Evolutionary conservation across 2,797 vertebrate genomes (phyloP).

Genomic region (Pelochelys cantorii): DNA sequence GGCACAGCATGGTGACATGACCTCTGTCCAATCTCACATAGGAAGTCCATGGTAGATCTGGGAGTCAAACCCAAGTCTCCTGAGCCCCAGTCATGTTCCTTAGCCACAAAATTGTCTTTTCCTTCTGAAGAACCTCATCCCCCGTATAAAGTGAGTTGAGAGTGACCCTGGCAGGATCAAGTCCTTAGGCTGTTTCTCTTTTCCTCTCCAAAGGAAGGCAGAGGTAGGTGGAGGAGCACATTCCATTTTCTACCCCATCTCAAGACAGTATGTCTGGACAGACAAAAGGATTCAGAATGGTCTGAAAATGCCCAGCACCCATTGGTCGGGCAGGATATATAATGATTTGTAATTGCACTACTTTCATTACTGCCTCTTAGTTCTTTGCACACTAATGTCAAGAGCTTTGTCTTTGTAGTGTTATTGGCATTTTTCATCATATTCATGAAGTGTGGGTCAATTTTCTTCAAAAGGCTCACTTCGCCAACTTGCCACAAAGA

Average conservation of each 20-base stretch:
- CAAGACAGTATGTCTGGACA: constrained; percentile 34
- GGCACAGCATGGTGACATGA: background rate
- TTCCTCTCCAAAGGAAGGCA: background rate
- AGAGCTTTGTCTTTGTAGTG: constrained; percentile 87
- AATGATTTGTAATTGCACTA: constrained; percentile 84
- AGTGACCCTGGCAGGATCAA: constrained; percentile 38
- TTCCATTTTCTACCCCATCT: background rate
- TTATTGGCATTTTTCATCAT: constrained; percentile 91
- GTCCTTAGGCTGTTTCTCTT: background rate
- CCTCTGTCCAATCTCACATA: background rate
- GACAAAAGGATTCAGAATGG: background rate
- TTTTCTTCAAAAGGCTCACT: constrained; percentile 89
- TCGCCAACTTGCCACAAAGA: constrained; percentile 88
- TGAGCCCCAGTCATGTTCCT: constrained; percentile 36
- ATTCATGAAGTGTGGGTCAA: constrained; percentile 90
- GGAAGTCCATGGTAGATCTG: background rate
- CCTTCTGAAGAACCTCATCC: background rate
- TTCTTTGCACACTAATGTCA: constrained; percentile 85
- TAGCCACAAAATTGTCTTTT: constrained; percentile 34
- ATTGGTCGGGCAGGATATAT: constrained; percentile 64
- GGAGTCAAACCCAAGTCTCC: background rate
- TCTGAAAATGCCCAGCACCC: background rate
- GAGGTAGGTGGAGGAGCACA: fast-evolving
- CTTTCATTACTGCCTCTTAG: constrained; percentile 85
- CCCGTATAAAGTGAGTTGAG: constrained; percentile 19